These are phyloP conservation scores for Smittia aterrima DNA, from an alignment of 2,888 invertebrate genomes.

Conservation along the genomic window DNA sequence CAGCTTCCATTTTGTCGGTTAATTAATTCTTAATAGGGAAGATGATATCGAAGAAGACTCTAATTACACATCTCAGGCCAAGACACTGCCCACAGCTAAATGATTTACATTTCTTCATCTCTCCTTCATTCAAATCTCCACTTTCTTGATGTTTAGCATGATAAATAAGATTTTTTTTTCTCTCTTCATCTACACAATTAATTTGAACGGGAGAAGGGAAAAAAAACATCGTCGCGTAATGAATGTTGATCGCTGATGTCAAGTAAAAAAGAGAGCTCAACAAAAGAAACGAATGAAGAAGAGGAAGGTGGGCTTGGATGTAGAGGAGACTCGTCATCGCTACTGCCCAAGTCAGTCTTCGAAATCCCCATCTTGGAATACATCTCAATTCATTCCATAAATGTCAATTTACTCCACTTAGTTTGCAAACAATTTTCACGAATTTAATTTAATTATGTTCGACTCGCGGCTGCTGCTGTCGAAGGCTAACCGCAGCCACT, in stretches of 20 bases:
- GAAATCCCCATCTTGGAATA: slow-evolving; percentile 8
- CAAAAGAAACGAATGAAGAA: background rate
- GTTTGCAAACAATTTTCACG: slow-evolving; percentile 19
- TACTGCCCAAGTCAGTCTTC: background rate
- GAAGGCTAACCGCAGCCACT: slow-evolving; percentile 13
- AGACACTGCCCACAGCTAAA: slow-evolving; percentile 39
- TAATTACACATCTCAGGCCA: slow-evolving; percentile 17
- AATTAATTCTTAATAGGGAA: background rate
- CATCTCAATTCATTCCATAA: slow-evolving; percentile 32
- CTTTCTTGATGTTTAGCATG: background rate
- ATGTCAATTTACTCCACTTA: slow-evolving; percentile 6
- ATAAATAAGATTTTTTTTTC: slow-evolving; percentile 1
- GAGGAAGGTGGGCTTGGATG: slow-evolving; percentile 1
- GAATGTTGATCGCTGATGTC: slow-evolving; percentile 35
- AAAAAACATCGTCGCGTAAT: slow-evolving; percentile 21
- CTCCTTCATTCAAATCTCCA: background rate
- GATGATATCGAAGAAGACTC: background rate
- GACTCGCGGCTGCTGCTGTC: background rate
- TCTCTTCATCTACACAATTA: slow-evolving; percentile 4
- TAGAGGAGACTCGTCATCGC: background rate
- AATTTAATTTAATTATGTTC: slow-evolving; percentile 35
- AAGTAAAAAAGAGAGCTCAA: background rate
- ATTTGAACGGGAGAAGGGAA: slow-evolving; percentile 18
- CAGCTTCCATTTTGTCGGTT: background rate
- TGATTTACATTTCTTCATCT: slow-evolving; percentile 33